phyloP scores from a whole-genome alignment of 1,140 invertebrate species.

The Leptinotarsa undecemlineata region DNA sequence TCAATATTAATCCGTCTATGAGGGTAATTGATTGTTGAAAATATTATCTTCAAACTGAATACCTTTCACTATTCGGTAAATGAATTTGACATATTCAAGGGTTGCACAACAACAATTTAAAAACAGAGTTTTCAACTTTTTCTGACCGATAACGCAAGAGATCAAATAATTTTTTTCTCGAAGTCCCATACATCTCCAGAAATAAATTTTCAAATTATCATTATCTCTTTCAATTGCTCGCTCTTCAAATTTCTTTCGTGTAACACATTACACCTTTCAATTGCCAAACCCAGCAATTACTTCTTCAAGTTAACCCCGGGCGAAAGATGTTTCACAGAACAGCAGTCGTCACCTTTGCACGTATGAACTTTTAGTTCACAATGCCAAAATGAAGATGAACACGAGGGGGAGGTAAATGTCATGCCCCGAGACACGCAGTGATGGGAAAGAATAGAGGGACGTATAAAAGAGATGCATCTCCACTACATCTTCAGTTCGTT shows the following conservation, averaged over 20 bases:
- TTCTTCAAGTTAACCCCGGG: not conserved
- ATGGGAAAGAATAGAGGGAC: constrained; percentile 12
- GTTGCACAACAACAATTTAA: no score
- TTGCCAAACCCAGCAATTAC: constrained; percentile 15
- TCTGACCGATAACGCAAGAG: no score
- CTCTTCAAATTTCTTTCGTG: not conserved
- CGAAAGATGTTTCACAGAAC: constrained; percentile 8
- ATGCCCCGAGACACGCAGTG: constrained; percentile 3
- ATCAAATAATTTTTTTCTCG: no score
- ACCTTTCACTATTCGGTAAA: no score
- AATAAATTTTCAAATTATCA: no score
- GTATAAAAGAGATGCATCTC: constrained; percentile 16
- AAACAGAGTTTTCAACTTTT: no score
- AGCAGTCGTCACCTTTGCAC: constrained; percentile 10
- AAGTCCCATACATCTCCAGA: no score
- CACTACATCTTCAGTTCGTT: not conserved
- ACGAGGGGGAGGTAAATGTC: constrained; percentile 16
- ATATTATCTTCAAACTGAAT: no score
- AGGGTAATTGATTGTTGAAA: no score
- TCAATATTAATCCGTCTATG: no score
- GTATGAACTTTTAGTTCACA: constrained; percentile 20
- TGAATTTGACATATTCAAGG: no score
- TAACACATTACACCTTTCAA: not conserved
- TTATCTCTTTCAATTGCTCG: not conserved
- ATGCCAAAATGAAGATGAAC: constrained; percentile 16